A percentile compares a stretch with the other conserved stretches of the same genome.
Evolutionary conservation across 2,113 vertebrate species (phyloP).

Genomic region (Baryphthengus martii): DNA sequence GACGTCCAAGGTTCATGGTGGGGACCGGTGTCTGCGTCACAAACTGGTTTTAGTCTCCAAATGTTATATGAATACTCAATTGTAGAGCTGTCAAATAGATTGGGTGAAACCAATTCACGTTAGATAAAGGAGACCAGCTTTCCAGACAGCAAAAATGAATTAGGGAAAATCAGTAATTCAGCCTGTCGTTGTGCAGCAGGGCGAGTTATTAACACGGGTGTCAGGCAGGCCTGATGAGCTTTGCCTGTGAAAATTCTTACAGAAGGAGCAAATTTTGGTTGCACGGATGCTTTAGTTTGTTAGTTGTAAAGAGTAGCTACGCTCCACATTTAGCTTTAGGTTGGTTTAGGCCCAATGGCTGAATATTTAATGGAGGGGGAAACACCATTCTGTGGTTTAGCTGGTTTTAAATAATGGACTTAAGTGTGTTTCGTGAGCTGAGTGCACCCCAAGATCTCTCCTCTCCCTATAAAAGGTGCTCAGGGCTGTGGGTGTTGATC

Average conservation of each 20-base stretch:
- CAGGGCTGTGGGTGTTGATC: background rate
- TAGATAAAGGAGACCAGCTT: background rate
- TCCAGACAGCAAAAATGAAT: background rate
- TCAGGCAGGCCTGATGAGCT: background rate
- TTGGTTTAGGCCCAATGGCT: background rate
- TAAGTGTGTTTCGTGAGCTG: background rate
- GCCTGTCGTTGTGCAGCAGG: background rate
- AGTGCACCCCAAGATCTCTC: fast-evolving
- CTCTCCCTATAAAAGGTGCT: background rate
- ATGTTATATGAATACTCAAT: background rate
- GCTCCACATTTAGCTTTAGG: background rate
- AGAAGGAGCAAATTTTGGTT: background rate
- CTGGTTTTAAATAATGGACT: background rate
- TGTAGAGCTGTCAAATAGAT: background rate
- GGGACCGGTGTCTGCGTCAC: background rate
- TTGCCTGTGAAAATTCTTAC: background rate
- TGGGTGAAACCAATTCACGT: background rate
- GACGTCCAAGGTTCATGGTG: background rate
- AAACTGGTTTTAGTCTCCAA: background rate
- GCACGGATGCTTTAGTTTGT: background rate
- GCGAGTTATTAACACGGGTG: background rate
- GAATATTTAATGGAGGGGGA: background rate
- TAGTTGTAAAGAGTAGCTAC: background rate
- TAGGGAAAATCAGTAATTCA: background rate
- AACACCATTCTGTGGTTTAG: background rate